These are phyloP conservation scores for Pandemis corylana DNA, from an alignment of 2,888 invertebrate genomes.

Conservation along the genomic window DNA sequence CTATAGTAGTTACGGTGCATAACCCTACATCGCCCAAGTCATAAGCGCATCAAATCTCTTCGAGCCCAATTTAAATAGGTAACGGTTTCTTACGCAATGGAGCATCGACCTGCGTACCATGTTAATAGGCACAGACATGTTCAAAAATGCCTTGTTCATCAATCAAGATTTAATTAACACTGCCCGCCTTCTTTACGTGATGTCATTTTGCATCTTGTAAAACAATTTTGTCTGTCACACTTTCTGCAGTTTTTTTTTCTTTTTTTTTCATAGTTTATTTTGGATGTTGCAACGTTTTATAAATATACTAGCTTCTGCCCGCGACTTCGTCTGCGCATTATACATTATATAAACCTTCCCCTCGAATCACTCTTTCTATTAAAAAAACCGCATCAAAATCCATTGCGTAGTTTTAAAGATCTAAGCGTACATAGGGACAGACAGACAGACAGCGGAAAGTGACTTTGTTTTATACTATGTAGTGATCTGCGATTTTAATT, in stretches of 20 bases:
- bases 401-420: too few relatives aligned
- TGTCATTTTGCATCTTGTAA: slow-evolving; percentile 16
- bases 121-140: slow-evolving; percentile 65
- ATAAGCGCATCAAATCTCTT: slow-evolving; percentile 69
- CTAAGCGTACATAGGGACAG: too few relatives aligned
- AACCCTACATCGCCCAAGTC: slow-evolving; percentile 46
- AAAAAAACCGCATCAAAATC: too few relatives aligned
- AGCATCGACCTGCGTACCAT: slow-evolving; percentile 71
- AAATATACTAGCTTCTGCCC: background rate
- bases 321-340: too few relatives aligned
- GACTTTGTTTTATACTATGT: too few relatives aligned
- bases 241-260: background rate
- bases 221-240: background rate
- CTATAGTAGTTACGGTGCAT: background rate
- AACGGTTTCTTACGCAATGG: slow-evolving; percentile 79
- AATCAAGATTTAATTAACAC: slow-evolving; percentile 55
- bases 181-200: slow-evolving; percentile 28
- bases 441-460: too few relatives aligned
- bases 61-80: slow-evolving; percentile 79
- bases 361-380: too few relatives aligned
- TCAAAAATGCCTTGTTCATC: slow-evolving; percentile 61
- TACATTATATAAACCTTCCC: too few relatives aligned
- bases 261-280: background rate
- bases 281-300: background rate
- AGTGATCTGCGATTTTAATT: background rate